These are phyloP conservation scores for Danaus melanippus DNA, from an alignment of 1,140 invertebrate species.

Conservation along the genomic window DNA sequence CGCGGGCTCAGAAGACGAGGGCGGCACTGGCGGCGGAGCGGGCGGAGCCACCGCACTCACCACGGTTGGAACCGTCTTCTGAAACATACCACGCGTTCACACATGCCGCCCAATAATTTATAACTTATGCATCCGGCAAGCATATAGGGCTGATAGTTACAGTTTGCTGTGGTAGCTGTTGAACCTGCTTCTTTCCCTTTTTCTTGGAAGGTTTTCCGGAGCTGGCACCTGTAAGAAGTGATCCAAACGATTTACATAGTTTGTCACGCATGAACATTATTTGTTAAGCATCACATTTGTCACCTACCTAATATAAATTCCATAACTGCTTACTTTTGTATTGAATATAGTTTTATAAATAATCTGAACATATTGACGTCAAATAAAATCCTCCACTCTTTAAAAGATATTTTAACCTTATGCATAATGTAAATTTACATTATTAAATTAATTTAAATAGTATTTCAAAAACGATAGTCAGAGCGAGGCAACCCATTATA, in stretches of 20 bases:
- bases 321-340: too few relatives aligned
- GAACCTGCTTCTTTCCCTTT: slow-evolving; percentile 59
- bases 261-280: slow-evolving; percentile 10
- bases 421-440: too few relatives aligned
- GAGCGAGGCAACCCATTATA: too few relatives aligned
- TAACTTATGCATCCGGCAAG: too few relatives aligned
- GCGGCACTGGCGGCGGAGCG: slow-evolving; percentile 16
- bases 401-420: too few relatives aligned
- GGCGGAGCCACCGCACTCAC: slow-evolving; percentile 16
- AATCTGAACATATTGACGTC: neutral
- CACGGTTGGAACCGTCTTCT: slow-evolving; percentile 23
- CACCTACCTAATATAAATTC: slow-evolving; percentile 14
- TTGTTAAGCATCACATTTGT: slow-evolving; percentile 1
- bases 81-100: slow-evolving; percentile 5
- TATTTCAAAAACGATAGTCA: too few relatives aligned
- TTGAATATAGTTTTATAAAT: too few relatives aligned
- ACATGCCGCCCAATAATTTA: too few relatives aligned
- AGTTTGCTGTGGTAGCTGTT: slow-evolving; percentile 39
- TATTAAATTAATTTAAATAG: too few relatives aligned
- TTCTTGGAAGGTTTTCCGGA: slow-evolving; percentile 60
- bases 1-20: slow-evolving; percentile 26
- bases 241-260: slow-evolving; percentile 5
- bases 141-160: slow-evolving; percentile 37
- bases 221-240: slow-evolving; percentile 44
- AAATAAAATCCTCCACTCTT: too few relatives aligned